Evolutionary conservation across 2,797 vertebrate species (phyloP).

Genomic region (Centroberyx gerrardi): DNA sequence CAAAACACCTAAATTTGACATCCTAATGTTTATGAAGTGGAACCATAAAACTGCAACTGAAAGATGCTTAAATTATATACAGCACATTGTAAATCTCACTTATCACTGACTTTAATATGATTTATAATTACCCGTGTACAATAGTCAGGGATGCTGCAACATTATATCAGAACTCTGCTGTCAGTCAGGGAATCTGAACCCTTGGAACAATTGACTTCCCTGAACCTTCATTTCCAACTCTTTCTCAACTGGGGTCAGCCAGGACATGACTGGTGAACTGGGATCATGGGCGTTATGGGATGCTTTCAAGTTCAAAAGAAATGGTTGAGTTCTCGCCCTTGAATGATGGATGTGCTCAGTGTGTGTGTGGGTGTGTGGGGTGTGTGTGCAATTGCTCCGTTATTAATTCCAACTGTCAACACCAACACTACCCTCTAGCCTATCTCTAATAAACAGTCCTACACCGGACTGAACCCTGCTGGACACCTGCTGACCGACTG

Average conservation of each 20-base stretch:
- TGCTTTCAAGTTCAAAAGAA: background rate
- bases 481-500: slow-evolving; percentile 6
- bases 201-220: slow-evolving; percentile 8
- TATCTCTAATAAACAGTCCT: background rate
- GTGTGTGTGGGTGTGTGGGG: background rate
- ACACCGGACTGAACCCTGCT: background rate
- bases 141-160: background rate
- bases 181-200: too few species aligned
- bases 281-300: slow-evolving; percentile 22
- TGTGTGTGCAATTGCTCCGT: background rate
- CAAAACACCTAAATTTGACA: background rate
- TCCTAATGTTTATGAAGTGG: background rate
- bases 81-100: background rate
- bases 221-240: background rate
- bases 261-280: background rate
- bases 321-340: background rate
- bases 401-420: slow-evolving; percentile 22
- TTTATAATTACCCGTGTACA: slow-evolving; percentile 2
- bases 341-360: slow-evolving; percentile 8
- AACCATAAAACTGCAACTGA: too few species aligned
- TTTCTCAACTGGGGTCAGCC: background rate
- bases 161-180: too few species aligned
- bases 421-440: background rate
- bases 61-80: background rate
- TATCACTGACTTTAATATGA: background rate